Evolutionary conservation across 2,113 vertebrate species (phyloP).

Genomic region (Corydoras maculifer): DNA sequence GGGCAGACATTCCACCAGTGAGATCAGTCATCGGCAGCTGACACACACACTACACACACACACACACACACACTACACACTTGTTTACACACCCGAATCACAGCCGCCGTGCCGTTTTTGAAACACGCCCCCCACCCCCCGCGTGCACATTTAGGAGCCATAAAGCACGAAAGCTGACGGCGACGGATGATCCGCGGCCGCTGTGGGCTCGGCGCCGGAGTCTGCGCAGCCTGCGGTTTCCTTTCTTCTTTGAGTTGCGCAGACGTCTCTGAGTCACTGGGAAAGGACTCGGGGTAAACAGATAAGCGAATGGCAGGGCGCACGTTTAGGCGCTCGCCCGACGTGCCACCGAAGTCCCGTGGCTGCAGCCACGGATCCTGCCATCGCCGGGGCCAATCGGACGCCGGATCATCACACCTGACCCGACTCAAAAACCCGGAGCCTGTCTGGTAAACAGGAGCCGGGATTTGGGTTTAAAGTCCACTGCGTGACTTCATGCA

Average conservation of each 20-base stretch:
- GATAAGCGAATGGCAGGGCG: neutral
- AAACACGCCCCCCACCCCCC: neutral
- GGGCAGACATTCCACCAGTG: too few relatives aligned
- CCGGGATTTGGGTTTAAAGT: too few relatives aligned
- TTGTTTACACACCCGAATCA: neutral
- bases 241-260: neutral
- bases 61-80: neutral
- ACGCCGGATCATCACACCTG: too few relatives aligned
- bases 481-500: too few relatives aligned
- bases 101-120: neutral
- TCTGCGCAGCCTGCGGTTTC: neutral
- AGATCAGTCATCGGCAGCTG: neutral
- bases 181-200: conserved; percentile 9
- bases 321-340: conserved; percentile 9
- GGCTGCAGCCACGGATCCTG: neutral
- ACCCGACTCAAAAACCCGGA: too few relatives aligned
- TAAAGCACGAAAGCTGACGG: conserved; percentile 12
- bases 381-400: too few relatives aligned
- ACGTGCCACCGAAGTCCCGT: too few relatives aligned
- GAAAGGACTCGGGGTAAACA: neutral
- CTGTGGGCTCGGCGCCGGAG: neutral
- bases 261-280: neutral
- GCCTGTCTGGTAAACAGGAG: too few relatives aligned
- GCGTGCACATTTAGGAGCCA: neutral
- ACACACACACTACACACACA: neutral